These are phyloP conservation scores for Pantala flavescens DNA, from an alignment of 1,140 invertebrate species.

Conservation along the genomic window DNA sequence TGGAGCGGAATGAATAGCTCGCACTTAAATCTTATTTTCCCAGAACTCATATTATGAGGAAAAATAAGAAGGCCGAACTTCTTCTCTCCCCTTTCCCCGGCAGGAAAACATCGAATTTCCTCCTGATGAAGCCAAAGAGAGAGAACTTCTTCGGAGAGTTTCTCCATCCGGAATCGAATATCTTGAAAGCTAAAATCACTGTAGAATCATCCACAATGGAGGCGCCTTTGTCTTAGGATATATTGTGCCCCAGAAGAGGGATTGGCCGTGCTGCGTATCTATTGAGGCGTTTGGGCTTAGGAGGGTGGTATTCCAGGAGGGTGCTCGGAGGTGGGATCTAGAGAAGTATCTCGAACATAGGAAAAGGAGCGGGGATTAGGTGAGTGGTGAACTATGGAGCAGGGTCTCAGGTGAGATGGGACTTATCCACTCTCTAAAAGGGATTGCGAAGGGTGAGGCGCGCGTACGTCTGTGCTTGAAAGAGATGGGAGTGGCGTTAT, in stretches of 20 bases:
- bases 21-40: too few species aligned
- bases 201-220: neutral
- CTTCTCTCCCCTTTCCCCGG: too few species aligned
- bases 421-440: neutral
- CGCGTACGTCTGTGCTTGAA: neutral
- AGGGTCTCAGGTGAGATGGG: neutral
- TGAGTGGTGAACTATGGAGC: constrained; percentile 4
- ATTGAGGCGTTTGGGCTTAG: neutral
- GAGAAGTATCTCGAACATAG: neutral
- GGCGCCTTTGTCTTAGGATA: neutral
- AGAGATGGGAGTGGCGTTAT: neutral
- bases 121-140: too few species aligned
- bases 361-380: constrained; percentile 1
- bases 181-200: neutral
- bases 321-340: neutral
- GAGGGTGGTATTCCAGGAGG: too few species aligned
- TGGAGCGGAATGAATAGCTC: too few species aligned
- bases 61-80: too few species aligned
- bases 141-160: neutral
- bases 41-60: too few species aligned
- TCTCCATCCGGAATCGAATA: neutral
- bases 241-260: neutral
- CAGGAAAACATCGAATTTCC: too few species aligned
- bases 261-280: neutral
- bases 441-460: neutral